Base-by-base conservation (phyloP, 1,140 invertebrate species). In the Drosophila takahashii region DNA sequence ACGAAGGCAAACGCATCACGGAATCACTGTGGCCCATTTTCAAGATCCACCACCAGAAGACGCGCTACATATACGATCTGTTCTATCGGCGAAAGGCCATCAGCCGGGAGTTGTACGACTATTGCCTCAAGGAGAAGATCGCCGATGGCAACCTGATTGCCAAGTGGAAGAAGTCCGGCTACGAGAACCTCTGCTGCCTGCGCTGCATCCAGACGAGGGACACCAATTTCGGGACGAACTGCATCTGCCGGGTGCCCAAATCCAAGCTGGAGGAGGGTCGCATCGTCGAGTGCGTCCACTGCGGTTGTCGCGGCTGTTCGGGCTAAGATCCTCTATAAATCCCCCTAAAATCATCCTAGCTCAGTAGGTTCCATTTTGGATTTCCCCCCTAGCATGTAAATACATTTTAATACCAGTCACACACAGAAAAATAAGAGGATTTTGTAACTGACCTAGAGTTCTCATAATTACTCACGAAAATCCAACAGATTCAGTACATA, bases 81-180 rank as follows among this genome's bases (percentile, higher is more conserved):
- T 99, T 96, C 92, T 99, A 99, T 92, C 95, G 98, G 87, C 93
- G 98, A 44, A 99, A 99, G 94, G 98, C 98, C 22, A 99, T 99
- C 44, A 98, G 97, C 85, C 95, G 96, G 93, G 98, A 99, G 92
- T 92, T 99, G 0, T 99, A 99, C 91, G 98, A 99, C 56, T 99
- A 98, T 90, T 99, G 98, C 81, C 86, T 99, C 1, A 97, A 98
- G 81, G 98, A 99, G 92, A 98, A 98, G 90, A 98, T 99, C 70
- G 99, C 99, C 0, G 99, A 99, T 92, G 96, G 95, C 69, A 99
- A 99, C 92, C 93, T 99, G 2, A 99, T 99, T 83, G 99, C 99
- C 0, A 99, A 99, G 92, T 99, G 99, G 99, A 99, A 99, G 92
- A 99, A 99, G 93, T 97, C 98, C 76, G 99, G 99, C 0, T 99